Base-by-base conservation (phyloP, 2,888 invertebrate species). In the Troides helena region DNA sequence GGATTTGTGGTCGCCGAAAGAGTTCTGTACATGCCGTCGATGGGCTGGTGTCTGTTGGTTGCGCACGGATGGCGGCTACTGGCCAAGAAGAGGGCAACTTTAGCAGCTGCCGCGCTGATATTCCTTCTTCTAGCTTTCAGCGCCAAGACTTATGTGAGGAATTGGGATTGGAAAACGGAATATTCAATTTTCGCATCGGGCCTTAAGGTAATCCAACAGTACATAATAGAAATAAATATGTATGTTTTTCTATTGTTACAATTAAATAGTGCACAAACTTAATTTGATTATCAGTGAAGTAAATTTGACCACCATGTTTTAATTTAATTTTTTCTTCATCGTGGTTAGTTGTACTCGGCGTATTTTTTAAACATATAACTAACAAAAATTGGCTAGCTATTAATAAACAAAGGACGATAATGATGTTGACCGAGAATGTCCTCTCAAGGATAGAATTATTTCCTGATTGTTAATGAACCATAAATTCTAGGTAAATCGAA, bases 1-100 rank as follows among this genome's bases (percentile, higher is more conserved):
- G 99, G 99, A 1, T 99, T 99, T 88, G 99, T 99, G 72, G 96
- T 99, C 46, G 99, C 99, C 2, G 99, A 99, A 90, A 93, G 99
- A 75, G 96, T 99, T 62, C 94, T 99, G 6, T 99, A 99, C 89
- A 98, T 98, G 93, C 99, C 99, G 0, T 98, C 98, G 18, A 98
- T 99, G 98, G 99, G 99, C 66, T 98, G 97, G 93, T 99, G 98
- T 82, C 94, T 99, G 86, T 93, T 99, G 30, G 94, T 98, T 3
- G 98, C 97, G 3, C 97, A 97, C 80, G 98, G 98, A 53, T 98
- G 95, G 95, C 94, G 95, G 74, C 89, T 96, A 71, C 81, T 96
- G 43, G 93, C 94, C 65, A 94, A 95, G 80, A 95, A 94, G 81
- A 93, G 94, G 78, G 94, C 94, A 70, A 95, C 94, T 76, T 94